Conservation (phyloP, 92 coral and sea anemone genomes). For the Actinernus sp. region DNA sequence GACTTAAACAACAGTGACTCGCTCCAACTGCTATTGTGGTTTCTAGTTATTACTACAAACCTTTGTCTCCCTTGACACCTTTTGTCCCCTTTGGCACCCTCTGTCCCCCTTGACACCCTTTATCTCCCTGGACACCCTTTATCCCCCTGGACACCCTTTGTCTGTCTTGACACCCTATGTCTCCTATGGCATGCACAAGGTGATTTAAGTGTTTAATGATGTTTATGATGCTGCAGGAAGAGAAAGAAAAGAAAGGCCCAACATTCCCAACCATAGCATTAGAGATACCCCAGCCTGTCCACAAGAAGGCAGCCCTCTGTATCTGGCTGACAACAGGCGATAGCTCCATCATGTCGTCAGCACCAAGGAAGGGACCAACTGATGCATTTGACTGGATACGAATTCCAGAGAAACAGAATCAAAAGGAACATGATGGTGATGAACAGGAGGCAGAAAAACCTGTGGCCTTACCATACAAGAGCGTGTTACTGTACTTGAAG, state of each 20-base stretch:
- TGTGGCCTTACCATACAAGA: constrained; percentile 57
- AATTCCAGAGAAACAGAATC: background rate
- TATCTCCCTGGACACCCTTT: too few relatives aligned
- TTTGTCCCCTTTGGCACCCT: too few relatives aligned
- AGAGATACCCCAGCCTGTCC: constrained; percentile 76
- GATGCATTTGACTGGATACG: constrained; percentile 1
- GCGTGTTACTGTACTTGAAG: constrained; percentile 77
- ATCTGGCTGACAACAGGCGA: constrained; percentile 60
- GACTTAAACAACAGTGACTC: too few relatives aligned
- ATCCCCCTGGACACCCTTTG: too few relatives aligned
- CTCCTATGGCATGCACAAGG: too few relatives aligned
- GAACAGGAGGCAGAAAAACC: constrained; percentile 1
- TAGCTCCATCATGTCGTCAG: background rate
- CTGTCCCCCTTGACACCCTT: too few relatives aligned
- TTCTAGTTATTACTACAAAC: too few relatives aligned
- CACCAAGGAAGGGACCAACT: constrained; percentile 1
- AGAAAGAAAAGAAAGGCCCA: constrained; percentile 76
- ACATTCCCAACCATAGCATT: constrained; percentile 32
- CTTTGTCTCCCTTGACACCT: too few relatives aligned
- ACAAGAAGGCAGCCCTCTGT: constrained; percentile 66
- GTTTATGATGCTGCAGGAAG: constrained; percentile 42
- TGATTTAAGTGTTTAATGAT: too few relatives aligned
- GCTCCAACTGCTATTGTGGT: too few relatives aligned
- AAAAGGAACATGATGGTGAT: background rate
- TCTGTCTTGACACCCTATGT: too few relatives aligned